A percentile compares a stretch with the other conserved stretches of the same genome.
Conservation (phyloP, 2,888 invertebrate genomes). For the Helicoverpa assulta region DNA sequence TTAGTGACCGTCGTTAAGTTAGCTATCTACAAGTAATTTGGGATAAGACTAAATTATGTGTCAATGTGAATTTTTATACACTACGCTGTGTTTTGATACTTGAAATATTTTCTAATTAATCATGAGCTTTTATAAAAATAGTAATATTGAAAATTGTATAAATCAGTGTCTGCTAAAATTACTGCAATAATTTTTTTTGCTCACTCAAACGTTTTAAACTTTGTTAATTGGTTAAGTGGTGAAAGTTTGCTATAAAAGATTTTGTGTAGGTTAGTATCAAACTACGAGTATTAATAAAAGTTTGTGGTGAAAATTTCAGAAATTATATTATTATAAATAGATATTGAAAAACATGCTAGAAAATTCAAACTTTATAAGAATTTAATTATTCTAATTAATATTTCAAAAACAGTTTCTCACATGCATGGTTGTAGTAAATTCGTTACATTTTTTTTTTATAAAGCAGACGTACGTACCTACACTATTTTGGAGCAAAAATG, state of each 20-base stretch:
- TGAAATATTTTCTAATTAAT: constrained; percentile 1
- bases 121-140: background rate
- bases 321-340: constrained; percentile 10
- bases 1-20: constrained; percentile 34
- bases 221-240: background rate
- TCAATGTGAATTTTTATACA: constrained; percentile 19
- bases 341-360: constrained; percentile 29
- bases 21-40: constrained; percentile 25
- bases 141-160: background rate
- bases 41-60: constrained; percentile 23
- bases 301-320: constrained; percentile 11
- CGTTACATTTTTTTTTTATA: constrained; percentile 11
- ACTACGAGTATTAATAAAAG: constrained; percentile 5
- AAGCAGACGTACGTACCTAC: constrained; percentile 36
- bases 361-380: constrained; percentile 21
- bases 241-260: background rate
- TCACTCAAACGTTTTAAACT: constrained; percentile 1
- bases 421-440: constrained; percentile 15
- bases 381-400: too few relatives aligned
- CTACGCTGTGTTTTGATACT: constrained; percentile 30
- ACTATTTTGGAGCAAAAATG: constrained; percentile 42
- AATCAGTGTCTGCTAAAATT: too few relatives aligned
- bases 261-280: background rate
- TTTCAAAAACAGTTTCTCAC: constrained; percentile 1
- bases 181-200: too few relatives aligned